These are phyloP conservation scores for Chlorocebus sabaeus DNA, from an alignment of 2,113 vertebrate species.

Conservation along the genomic window DNA sequence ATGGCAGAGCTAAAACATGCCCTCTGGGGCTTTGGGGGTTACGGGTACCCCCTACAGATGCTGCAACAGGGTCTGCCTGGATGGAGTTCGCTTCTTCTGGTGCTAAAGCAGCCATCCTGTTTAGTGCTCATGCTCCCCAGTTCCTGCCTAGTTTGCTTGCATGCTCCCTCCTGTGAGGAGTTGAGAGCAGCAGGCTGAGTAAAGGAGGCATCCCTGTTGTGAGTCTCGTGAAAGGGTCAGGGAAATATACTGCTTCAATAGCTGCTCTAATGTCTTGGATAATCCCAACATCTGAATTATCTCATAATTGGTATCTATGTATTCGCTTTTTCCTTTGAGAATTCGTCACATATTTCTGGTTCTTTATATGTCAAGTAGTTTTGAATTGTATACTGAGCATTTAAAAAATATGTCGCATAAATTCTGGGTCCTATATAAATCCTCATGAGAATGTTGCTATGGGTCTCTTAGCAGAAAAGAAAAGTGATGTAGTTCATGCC, in stretches of 20 bases:
- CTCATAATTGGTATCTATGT: not conserved
- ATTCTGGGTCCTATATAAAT: not conserved
- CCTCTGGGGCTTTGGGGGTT: too few species aligned
- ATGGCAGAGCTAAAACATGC: too few species aligned
- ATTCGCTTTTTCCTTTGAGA: not conserved
- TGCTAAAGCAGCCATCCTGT: too few species aligned
- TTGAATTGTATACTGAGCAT: not conserved
- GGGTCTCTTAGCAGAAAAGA: not conserved
- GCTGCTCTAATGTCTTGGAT: not conserved
- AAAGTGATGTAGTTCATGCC: not conserved
- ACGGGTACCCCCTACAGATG: too few species aligned
- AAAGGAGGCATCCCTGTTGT: too few species aligned
- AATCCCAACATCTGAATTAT: not conserved
- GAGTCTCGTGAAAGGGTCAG: too few species aligned
- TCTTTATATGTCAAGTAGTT: not conserved
- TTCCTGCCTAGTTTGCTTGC: too few species aligned
- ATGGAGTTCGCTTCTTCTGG: too few species aligned
- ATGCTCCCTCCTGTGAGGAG: too few species aligned
- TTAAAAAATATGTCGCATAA: not conserved
- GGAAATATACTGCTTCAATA: not conserved
- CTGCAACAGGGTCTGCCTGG: too few species aligned
- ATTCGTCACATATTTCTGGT: not conserved
- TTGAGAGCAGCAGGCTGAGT: too few species aligned
- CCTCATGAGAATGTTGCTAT: not conserved
- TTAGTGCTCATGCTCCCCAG: too few species aligned